These are phyloP conservation scores for Bugula neritina DNA, from an alignment of 2,888 invertebrate genomes.

Conservation along the genomic window DNA sequence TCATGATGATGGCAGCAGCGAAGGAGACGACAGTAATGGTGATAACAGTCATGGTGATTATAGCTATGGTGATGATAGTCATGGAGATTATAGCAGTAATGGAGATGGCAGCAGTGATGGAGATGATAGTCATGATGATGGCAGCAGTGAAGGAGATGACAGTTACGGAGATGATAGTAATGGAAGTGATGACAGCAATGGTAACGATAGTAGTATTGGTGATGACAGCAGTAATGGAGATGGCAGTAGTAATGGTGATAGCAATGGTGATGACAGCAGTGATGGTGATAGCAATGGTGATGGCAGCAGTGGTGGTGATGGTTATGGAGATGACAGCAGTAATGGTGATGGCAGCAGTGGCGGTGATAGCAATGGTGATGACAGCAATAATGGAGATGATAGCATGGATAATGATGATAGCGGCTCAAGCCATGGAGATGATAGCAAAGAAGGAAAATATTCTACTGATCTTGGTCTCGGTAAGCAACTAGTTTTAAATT, in stretches of 20 bases:
- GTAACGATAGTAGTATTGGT: neutral
- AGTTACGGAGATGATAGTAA: neutral
- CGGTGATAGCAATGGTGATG: conserved; percentile 7
- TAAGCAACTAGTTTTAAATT: too few relatives aligned
- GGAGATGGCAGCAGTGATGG: neutral
- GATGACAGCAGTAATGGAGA: neutral
- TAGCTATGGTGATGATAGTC: neutral
- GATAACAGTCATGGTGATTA: neutral
- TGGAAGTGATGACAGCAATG: neutral
- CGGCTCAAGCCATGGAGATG: too few relatives aligned
- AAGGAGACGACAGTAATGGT: neutral
- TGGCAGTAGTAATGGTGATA: neutral
- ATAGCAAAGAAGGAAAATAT: too few relatives aligned
- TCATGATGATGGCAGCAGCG: neutral
- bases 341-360: conserved; percentile 1
- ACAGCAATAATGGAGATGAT: neutral
- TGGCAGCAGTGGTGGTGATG: neutral
- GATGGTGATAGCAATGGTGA: conserved; percentile 4
- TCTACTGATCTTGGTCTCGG: too few relatives aligned
- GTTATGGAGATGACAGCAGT: neutral
- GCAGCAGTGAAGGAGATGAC: neutral
- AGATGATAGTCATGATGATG: neutral
- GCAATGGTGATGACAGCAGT: conserved; percentile 1
- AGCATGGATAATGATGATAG: neutral
- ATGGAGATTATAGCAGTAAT: neutral